Conservation (phyloP, 2,797 vertebrate species). For the Leptodactylus fallax region DNA sequence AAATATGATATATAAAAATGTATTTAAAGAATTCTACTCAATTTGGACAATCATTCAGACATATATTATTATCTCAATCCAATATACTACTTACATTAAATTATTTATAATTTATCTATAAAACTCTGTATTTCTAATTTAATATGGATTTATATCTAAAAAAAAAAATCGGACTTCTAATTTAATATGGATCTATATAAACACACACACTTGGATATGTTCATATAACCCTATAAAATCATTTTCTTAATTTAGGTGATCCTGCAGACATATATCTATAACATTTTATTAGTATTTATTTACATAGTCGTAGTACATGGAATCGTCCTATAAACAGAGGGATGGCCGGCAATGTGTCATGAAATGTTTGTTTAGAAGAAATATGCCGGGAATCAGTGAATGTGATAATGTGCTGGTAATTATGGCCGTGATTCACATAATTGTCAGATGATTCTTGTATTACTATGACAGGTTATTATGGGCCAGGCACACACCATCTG, state of each 20-base stretch:
- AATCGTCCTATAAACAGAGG: background rate
- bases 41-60: too few relatives aligned
- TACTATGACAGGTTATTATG: background rate
- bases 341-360: too few relatives aligned
- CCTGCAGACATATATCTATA: background rate
- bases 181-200: too few relatives aligned
- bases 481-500: background rate
- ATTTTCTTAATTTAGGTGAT: background rate
- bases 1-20: too few relatives aligned
- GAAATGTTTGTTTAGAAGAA: background rate
- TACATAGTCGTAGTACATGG: background rate
- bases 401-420: background rate
- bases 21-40: too few relatives aligned
- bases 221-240: background rate
- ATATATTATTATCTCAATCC: too few relatives aligned
- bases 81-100: too few relatives aligned
- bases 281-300: background rate
- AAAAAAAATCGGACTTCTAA: too few relatives aligned
- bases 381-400: background rate
- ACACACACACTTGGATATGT: too few relatives aligned
- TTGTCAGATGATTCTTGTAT: background rate
- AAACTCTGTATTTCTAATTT: too few relatives aligned
- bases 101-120: too few relatives aligned
- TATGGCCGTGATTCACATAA: background rate
- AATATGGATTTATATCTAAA: too few relatives aligned